Evolutionary conservation across 2,113 vertebrate species (phyloP).

Genomic region (Protobothrops flavoviridis): DNA sequence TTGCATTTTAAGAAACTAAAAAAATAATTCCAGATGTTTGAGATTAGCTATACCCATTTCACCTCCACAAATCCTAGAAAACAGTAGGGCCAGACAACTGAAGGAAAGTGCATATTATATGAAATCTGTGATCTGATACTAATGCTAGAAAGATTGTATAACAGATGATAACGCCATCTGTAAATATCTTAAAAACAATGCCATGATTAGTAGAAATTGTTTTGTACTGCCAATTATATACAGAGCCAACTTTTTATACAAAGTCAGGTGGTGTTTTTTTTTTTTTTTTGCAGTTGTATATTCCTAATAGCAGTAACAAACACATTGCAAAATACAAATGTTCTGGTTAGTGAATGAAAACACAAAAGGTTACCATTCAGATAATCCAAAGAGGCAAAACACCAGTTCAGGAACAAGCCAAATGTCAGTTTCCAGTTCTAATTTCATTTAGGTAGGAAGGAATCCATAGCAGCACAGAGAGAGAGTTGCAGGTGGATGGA

Average conservation of each 20-base stretch:
- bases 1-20: background rate
- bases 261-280: background rate
- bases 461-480: background rate
- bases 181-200: background rate
- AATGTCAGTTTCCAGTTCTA: background rate
- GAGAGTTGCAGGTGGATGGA: background rate
- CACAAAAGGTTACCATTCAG: background rate
- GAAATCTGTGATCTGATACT: background rate
- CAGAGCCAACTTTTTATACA: background rate
- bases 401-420: background rate
- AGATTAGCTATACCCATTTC: background rate
- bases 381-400: background rate
- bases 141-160: background rate
- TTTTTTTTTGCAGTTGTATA: background rate
- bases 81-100: background rate
- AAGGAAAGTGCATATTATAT: background rate
- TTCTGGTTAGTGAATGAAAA: background rate
- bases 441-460: background rate
- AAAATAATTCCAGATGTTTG: background rate
- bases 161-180: background rate
- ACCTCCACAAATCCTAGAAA: background rate
- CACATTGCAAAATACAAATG: background rate
- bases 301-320: background rate
- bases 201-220: background rate
- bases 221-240: background rate